Conservation (phyloP, 92 coral and sea anemone genomes). For the Parazoanthus darwini region DNA sequence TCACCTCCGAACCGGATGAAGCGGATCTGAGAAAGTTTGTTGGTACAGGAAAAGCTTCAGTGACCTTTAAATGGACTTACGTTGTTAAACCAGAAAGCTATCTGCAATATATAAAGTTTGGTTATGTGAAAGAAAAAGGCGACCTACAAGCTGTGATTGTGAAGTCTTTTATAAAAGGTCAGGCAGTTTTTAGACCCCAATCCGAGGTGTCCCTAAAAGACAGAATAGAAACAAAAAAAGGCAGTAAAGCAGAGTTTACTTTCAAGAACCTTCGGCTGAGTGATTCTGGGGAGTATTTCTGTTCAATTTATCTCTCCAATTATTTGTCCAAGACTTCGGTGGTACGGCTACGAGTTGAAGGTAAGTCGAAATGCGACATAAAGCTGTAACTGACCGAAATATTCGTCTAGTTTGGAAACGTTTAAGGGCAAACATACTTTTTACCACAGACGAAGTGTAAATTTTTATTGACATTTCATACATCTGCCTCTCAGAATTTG, state of each 20-base stretch:
- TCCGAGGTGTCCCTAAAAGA: background rate
- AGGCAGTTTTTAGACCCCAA: background rate
- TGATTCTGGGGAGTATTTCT: slow-evolving; percentile 33
- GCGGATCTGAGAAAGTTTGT: background rate
- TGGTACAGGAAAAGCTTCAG: slow-evolving; percentile 22
- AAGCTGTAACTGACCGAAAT: background rate
- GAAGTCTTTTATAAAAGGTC: background rate
- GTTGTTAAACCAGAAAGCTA: background rate
- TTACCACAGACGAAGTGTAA: slow-evolving; percentile 1
- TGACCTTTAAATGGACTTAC: slow-evolving; percentile 28
- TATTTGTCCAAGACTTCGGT: background rate
- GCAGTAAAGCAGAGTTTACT: slow-evolving; percentile 26
- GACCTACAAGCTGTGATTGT: background rate
- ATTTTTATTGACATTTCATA: background rate
- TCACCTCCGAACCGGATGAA: slow-evolving; percentile 28
- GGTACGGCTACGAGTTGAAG: slow-evolving; percentile 12
- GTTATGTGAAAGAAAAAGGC: slow-evolving; percentile 1
- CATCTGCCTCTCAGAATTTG: background rate
- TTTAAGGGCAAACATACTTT: background rate
- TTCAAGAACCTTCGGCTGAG: slow-evolving; percentile 12
- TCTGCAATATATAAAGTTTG: slow-evolving; percentile 11
- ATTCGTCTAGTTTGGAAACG: background rate
- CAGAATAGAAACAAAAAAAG: background rate
- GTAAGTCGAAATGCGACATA: background rate
- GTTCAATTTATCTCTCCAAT: background rate